phyloP scores from a whole-genome alignment of 92 coral and sea anemone species.

The Phenganax subtilis region DNA sequence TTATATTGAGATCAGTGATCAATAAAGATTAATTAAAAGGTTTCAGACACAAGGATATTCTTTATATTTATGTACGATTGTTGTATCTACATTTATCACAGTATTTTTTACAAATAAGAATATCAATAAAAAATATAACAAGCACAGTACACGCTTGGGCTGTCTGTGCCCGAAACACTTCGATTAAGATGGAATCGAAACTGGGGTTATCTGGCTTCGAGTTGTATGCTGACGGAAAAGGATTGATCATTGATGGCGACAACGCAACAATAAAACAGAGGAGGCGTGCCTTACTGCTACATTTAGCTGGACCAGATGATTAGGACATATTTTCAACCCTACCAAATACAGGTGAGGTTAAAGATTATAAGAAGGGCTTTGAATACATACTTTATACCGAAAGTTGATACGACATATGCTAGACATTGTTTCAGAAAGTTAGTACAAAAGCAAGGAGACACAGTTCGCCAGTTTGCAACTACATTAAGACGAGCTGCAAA shows the following conservation, averaged over 20 bases:
- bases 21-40: no score
- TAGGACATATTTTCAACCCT: slow-evolving; percentile 44
- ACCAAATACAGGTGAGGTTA: slow-evolving; percentile 24
- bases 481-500: no score
- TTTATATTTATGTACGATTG: no score
- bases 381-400: slow-evolving; percentile 38
- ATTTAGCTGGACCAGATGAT: slow-evolving; percentile 38
- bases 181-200: slow-evolving; percentile 40
- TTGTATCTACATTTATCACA: no score
- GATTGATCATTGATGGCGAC: slow-evolving; percentile 36
- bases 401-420: slow-evolving; percentile 43
- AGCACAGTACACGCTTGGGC: no score
- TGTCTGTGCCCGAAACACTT: slow-evolving; percentile 4
- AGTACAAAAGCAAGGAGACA: neutral
- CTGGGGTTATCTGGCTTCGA: slow-evolving; percentile 47
- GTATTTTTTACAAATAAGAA: no score
- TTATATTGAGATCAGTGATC: no score
- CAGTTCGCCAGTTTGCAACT: no score
- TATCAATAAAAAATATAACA: no score
- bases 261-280: slow-evolving; percentile 26
- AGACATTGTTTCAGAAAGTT: slow-evolving; percentile 36
- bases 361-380: slow-evolving; percentile 44
- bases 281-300: slow-evolving; percentile 45
- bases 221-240: slow-evolving; percentile 45
- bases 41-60: no score